Evolutionary conservation across 2,888 invertebrate species (phyloP).

Genomic region (Apodemia duryi): DNA sequence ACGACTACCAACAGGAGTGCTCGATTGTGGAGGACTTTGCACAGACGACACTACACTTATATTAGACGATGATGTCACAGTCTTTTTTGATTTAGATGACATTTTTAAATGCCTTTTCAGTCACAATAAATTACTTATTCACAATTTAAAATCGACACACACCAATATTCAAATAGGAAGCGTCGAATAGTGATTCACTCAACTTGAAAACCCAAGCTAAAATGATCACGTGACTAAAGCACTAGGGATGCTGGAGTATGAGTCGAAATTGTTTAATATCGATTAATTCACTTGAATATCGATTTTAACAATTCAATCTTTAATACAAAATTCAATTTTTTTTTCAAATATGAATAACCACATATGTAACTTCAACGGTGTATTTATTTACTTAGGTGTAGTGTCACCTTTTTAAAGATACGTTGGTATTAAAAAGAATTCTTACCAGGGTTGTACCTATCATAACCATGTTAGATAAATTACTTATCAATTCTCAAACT

Average conservation of each 20-base stretch:
- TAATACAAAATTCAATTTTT: too few relatives aligned
- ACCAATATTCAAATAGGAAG: slow-evolving; percentile 47
- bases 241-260: slow-evolving; percentile 49
- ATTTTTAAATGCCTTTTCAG: slow-evolving; percentile 57
- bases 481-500: too few relatives aligned
- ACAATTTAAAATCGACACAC: slow-evolving; percentile 48
- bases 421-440: too few relatives aligned
- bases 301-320: not conserved
- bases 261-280: slow-evolving; percentile 21
- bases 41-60: slow-evolving; percentile 80
- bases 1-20: slow-evolving; percentile 79
- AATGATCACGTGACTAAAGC: slow-evolving; percentile 66
- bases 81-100: slow-evolving; percentile 79
- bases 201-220: slow-evolving; percentile 62
- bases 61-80: slow-evolving; percentile 72
- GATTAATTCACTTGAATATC: not conserved
- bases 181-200: slow-evolving; percentile 55
- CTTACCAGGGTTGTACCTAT: too few relatives aligned
- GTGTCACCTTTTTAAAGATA: too few relatives aligned
- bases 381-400: too few relatives aligned
- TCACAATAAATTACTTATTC: slow-evolving; percentile 52
- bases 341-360: too few relatives aligned
- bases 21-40: slow-evolving; percentile 72
- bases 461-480: too few relatives aligned
- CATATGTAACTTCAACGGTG: too few relatives aligned